Conservation (phyloP, 1,140 invertebrate species). For the Euura lappo region DNA sequence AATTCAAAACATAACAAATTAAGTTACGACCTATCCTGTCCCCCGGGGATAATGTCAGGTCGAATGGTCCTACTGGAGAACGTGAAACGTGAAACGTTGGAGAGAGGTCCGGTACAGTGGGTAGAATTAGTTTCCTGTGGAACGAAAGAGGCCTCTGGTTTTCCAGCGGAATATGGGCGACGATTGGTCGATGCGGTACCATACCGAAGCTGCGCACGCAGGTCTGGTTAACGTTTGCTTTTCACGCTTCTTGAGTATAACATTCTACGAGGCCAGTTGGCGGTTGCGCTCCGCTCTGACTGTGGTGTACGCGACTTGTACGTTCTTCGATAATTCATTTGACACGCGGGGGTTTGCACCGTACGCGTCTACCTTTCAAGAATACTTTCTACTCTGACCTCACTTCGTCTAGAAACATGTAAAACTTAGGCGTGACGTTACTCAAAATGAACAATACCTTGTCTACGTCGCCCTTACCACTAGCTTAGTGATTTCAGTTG, state of each 20-base stretch:
- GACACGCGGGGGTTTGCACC: background rate
- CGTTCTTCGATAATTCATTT: background rate
- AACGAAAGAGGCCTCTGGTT: too few relatives aligned
- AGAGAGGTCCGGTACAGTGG: background rate
- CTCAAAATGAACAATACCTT: background rate
- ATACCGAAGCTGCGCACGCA: background rate
- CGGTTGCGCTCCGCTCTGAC: background rate
- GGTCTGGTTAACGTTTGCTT: slow-evolving; percentile 2
- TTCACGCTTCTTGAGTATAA: background rate
- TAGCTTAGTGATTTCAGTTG: too few relatives aligned
- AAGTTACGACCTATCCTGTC: too few relatives aligned
- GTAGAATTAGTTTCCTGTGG: too few relatives aligned
- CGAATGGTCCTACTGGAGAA: too few relatives aligned
- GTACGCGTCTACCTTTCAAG: slow-evolving; percentile 7
- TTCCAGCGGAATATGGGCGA: background rate
- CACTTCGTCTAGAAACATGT: slow-evolving; percentile 15
- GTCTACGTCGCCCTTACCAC: background rate
- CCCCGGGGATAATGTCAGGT: background rate
- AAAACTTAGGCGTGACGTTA: background rate
- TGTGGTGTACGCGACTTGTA: background rate
- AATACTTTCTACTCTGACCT: slow-evolving; percentile 51
- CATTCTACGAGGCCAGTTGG: background rate
- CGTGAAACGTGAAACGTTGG: slow-evolving; percentile 10
- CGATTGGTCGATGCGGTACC: background rate
- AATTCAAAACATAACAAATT: too few relatives aligned